Evolutionary conservation across 2,888 invertebrate genomes (phyloP).

Genomic region (Adineta ricciae): DNA sequence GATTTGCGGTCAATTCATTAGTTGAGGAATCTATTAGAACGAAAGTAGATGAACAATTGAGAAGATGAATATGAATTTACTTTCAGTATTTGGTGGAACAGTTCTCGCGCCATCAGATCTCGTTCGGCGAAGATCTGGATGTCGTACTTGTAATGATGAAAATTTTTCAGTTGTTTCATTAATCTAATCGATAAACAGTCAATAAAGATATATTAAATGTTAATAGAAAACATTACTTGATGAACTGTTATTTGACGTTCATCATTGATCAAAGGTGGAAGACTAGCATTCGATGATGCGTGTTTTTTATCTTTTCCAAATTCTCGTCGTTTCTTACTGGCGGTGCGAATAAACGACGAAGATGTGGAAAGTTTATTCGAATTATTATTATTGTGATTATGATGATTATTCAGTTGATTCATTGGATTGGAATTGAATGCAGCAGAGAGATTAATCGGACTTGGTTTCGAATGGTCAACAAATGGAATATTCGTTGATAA

Average conservation of each 20-base stretch:
- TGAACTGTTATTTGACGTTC: not conserved
- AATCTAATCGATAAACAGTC: slow-evolving; percentile 39
- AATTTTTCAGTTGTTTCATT: slow-evolving; percentile 33
- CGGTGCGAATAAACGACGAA: slow-evolving; percentile 38
- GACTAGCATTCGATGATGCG: slow-evolving; percentile 36
- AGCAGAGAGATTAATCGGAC: not conserved
- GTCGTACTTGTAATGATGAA: slow-evolving; percentile 39
- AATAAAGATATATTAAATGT: not conserved
- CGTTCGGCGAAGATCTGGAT: not conserved
- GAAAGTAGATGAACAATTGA: not conserved
- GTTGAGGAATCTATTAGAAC: not conserved
- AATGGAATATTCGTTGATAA: slow-evolving; percentile 15
- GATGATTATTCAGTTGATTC: not conserved
- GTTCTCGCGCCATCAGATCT: not conserved
- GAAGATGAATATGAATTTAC: not conserved
- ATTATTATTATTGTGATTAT: not conserved
- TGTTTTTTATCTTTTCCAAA: slow-evolving; percentile 45
- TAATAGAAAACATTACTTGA: not conserved
- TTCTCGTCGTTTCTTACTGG: slow-evolving; percentile 49
- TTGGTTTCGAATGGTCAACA: not conserved
- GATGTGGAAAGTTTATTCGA: not conserved
- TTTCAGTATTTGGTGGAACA: not conserved
- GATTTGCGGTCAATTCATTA: not conserved
- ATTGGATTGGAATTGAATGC: not conserved
- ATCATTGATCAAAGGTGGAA: not conserved